phyloP scores from a whole-genome alignment of 2,888 invertebrate genomes.

The Schizaphis graminum region DNA sequence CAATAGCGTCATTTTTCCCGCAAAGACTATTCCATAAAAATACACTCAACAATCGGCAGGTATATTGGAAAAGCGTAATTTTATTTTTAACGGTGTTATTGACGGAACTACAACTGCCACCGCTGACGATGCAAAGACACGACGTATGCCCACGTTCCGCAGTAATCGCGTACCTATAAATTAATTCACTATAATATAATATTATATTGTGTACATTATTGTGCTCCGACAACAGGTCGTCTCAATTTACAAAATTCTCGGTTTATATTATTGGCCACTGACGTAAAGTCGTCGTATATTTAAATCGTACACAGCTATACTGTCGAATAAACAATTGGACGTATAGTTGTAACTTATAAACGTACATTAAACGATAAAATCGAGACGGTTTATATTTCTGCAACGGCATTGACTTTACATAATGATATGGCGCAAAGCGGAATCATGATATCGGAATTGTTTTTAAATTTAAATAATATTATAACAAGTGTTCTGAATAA shows the following conservation, averaged over 20 bases:
- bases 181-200: not conserved
- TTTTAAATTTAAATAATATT: constrained; percentile 13
- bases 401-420: not conserved
- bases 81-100: not conserved
- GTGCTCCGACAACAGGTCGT: not conserved
- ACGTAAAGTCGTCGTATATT: not conserved
- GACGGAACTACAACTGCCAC: no score
- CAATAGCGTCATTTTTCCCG: not conserved
- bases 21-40: not conserved
- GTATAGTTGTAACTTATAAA: not conserved
- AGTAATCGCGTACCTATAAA: not conserved
- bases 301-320: not conserved
- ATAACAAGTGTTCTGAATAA: constrained; percentile 18
- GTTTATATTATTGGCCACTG: not conserved
- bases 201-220: not conserved
- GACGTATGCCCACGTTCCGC: not conserved
- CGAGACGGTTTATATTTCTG: not conserved
- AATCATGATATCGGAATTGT: constrained; percentile 11
- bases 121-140: not conserved
- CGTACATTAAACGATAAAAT: not conserved
- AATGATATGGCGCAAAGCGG: not conserved
- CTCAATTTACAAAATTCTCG: not conserved
- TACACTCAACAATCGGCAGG: not conserved
- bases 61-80: not conserved
- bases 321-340: not conserved